Evolutionary conservation across 2,888 invertebrate genomes (phyloP).

Genomic region (Megalurothrips usitatus): DNA sequence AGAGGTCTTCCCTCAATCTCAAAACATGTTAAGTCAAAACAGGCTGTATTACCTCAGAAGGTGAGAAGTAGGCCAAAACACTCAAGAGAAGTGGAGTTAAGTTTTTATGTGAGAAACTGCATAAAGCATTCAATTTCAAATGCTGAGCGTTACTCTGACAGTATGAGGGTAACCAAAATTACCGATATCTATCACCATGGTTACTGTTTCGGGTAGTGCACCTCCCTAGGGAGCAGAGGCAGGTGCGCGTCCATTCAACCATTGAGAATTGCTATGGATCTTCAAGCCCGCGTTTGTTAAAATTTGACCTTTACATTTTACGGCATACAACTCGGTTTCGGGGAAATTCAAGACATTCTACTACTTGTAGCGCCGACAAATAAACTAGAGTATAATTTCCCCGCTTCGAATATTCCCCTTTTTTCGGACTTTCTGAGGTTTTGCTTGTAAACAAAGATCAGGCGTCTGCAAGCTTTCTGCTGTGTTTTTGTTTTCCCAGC

Average conservation of each 20-base stretch:
- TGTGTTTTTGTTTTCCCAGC: constrained; percentile 20
- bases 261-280: background rate
- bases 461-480: constrained; percentile 19
- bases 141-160: background rate
- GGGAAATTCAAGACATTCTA: background rate
- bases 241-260: background rate
- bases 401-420: background rate
- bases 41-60: background rate
- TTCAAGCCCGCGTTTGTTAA: background rate
- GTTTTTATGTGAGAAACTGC: background rate
- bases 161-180: background rate
- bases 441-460: background rate
- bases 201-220: background rate
- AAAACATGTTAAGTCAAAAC: background rate
- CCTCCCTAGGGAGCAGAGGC: background rate
- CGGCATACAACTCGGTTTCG: background rate
- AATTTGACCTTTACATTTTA: background rate
- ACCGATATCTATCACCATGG: constrained; percentile 9
- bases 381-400: background rate
- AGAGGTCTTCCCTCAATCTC: background rate
- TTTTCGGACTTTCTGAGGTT: background rate
- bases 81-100: background rate
- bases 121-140: background rate
- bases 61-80: background rate
- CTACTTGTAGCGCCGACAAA: background rate